These are phyloP conservation scores for Tethea ocularis DNA, from an alignment of 2,888 invertebrate species.

Conservation along the genomic window DNA sequence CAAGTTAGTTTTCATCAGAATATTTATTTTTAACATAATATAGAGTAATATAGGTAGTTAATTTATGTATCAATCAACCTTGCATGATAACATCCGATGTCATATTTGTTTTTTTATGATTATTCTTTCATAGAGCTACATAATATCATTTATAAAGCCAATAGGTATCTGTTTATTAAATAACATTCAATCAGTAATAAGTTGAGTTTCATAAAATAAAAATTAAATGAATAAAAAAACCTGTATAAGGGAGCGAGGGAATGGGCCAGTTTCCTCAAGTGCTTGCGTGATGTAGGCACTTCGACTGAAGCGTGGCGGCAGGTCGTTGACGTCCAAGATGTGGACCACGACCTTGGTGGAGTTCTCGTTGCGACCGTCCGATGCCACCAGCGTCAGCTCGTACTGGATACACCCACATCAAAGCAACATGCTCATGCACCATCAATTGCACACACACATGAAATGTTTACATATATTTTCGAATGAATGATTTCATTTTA, in stretches of 20 bases:
- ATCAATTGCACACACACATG: conserved; percentile 16
- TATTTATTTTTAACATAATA: too few relatives aligned
- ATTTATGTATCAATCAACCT: too few relatives aligned
- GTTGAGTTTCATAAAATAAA: conserved; percentile 27
- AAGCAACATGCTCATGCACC: conserved; percentile 77
- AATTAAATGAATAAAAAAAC: conserved; percentile 78
- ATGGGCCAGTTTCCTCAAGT: conserved; percentile 90
- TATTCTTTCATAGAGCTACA: too few relatives aligned
- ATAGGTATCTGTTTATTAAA: background rate
- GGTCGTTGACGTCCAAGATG: conserved; percentile 94
- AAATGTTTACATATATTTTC: background rate
- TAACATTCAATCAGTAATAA: background rate
- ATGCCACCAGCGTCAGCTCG: conserved; percentile 94
- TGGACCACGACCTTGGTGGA: conserved; percentile 92
- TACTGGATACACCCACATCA: conserved; percentile 86
- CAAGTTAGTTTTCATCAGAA: too few relatives aligned
- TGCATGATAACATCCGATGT: too few relatives aligned
- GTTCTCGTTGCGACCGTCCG: conserved; percentile 95
- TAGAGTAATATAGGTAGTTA: too few relatives aligned
- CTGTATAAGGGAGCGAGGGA: conserved; percentile 88
- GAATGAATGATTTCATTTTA: background rate
- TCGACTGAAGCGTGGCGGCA: conserved; percentile 91
- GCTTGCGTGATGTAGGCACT: conserved; percentile 88
- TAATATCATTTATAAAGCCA: too few relatives aligned
- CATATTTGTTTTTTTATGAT: too few relatives aligned